Percentiles rank a stretch among this genome's conserved stretches.
phyloP scores from a whole-genome alignment of 2,888 invertebrate genomes.

The Mantis religiosa region DNA sequence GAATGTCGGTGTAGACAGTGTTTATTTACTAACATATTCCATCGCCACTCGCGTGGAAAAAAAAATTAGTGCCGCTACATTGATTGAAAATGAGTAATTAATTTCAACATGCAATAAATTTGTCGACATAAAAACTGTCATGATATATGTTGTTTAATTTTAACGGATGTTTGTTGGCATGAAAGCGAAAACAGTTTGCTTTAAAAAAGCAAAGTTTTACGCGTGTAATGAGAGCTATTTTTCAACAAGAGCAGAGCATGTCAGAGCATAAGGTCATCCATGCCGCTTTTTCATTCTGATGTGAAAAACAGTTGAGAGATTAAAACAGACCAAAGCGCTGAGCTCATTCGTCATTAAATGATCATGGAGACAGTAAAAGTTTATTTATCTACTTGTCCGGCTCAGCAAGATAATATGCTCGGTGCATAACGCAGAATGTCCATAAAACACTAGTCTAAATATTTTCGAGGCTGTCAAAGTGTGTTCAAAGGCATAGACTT shows the following conservation, averaged over 20 bases:
- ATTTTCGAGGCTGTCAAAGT: no score
- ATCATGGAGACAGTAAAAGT: no score
- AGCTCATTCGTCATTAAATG: neutral
- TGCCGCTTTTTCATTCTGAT: neutral
- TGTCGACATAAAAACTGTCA: neutral
- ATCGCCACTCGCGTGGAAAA: neutral
- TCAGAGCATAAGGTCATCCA: neutral
- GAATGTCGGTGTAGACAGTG: neutral
- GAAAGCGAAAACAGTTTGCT: neutral
- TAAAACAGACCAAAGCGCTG: neutral
- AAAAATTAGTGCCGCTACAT: neutral
- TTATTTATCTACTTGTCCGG: no score
- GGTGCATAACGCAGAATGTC: no score
- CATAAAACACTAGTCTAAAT: no score
- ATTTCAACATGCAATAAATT: neutral
- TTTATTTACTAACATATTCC: neutral
- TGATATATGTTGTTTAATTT: neutral
- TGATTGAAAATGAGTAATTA: slow-evolving; percentile 5
- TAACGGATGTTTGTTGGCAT: neutral
- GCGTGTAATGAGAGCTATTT: neutral
- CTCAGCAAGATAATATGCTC: no score
- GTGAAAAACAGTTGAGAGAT: neutral
- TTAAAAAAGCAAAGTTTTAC: neutral
- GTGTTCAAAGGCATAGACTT: no score
- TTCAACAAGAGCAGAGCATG: neutral